phyloP scores from a whole-genome alignment of 2,113 vertebrate genomes.

The Ictalurus punctatus region DNA sequence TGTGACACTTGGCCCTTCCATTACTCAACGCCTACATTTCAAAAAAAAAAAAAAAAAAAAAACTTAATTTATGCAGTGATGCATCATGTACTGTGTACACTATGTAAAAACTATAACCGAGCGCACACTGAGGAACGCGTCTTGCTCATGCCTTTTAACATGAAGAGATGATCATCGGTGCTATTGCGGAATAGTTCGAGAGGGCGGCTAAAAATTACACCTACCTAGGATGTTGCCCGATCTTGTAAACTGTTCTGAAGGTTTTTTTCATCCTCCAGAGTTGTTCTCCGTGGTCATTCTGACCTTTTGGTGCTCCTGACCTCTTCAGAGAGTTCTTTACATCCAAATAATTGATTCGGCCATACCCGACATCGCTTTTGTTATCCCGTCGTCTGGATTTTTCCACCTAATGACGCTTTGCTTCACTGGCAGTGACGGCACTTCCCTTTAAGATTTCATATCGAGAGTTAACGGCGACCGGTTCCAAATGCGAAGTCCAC shows the following conservation, averaged over 20 bases:
- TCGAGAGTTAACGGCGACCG: background rate
- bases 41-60: background rate
- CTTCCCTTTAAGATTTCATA: background rate
- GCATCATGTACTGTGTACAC: background rate
- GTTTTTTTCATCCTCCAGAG: no score
- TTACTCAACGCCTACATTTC: background rate
- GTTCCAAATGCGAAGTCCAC: background rate
- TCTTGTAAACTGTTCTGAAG: background rate
- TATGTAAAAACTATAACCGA: background rate
- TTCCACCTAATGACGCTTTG: no score
- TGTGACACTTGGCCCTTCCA: background rate
- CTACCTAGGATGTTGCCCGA: background rate
- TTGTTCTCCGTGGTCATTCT: no score
- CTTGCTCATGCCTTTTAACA: background rate
- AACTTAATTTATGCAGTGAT: background rate
- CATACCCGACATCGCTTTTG: background rate
- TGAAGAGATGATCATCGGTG: background rate
- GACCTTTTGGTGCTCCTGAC: no score
- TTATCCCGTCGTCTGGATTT: no score
- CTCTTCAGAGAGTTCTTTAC: no score
- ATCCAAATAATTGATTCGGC: background rate
- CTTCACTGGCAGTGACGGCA: no score
- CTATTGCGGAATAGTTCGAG: background rate
- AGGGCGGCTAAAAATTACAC: background rate
- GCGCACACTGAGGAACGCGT: background rate